Percentiles rank a stretch among this genome's conserved stretches.
These are phyloP conservation scores for Timema podura DNA, from an alignment of 2,888 invertebrate genomes.

Conservation along the genomic window DNA sequence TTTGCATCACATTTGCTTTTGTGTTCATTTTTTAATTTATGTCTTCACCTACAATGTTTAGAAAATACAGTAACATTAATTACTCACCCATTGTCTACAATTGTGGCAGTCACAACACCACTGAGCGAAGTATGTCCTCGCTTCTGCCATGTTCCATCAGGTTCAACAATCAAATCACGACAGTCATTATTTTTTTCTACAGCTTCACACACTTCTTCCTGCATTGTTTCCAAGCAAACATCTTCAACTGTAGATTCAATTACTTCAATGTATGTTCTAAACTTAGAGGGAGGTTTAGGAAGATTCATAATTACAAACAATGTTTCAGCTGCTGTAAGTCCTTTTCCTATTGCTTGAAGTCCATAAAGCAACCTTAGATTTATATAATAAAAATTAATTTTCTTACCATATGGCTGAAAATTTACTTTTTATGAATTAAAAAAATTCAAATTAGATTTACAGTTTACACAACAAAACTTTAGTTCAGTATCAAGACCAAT, in stretches of 20 bases:
- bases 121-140: constrained; percentile 15
- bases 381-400: constrained; percentile 10
- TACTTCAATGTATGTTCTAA: constrained; percentile 8
- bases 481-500: not conserved
- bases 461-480: not conserved
- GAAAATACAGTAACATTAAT: constrained; percentile 16
- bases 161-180: constrained; percentile 9
- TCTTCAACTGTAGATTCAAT: constrained; percentile 14
- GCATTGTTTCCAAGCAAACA: constrained; percentile 13
- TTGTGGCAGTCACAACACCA: constrained; percentile 22
- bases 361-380: constrained; percentile 24
- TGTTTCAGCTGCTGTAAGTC: constrained; percentile 9
- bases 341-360: constrained; percentile 19
- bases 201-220: constrained; percentile 13
- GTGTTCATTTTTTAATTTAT: not conserved
- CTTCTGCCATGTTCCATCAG: constrained; percentile 21
- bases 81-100: constrained; percentile 11
- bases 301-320: constrained; percentile 21
- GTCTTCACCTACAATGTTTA: not conserved
- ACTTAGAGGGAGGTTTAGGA: constrained; percentile 20
- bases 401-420: not conserved
- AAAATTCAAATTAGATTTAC: not conserved
- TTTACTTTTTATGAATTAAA: not conserved
- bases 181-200: not conserved
- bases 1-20: constrained; percentile 27